These are phyloP conservation scores for Nomada fabriciana DNA, from an alignment of 2,888 invertebrate genomes.

Conservation along the genomic window DNA sequence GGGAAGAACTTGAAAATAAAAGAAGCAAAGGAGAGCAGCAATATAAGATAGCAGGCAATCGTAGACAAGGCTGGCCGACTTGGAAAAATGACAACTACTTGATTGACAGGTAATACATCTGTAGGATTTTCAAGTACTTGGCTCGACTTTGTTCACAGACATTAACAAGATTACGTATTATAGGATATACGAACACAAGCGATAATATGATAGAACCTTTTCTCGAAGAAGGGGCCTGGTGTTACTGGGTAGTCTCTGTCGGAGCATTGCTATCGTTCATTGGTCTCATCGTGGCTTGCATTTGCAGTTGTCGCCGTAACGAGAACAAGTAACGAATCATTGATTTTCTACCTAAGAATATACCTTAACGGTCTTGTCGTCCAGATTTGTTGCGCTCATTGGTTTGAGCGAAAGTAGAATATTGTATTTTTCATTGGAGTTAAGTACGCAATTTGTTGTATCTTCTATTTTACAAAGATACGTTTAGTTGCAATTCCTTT, in stretches of 20 bases:
- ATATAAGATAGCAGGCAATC: not conserved
- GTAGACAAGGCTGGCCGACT: not conserved
- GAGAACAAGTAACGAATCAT: slow-evolving; percentile 89
- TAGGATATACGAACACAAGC: slow-evolving; percentile 28
- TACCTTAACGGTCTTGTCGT: not conserved
- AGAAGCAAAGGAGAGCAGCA: no score
- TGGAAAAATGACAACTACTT: slow-evolving; percentile 49
- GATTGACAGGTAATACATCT: slow-evolving; percentile 38
- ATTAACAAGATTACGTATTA: not conserved
- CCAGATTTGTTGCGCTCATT: not conserved
- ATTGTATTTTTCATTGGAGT: not conserved
- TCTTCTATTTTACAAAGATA: not conserved
- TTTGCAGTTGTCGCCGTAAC: slow-evolving; percentile 91
- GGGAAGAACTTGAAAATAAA: not conserved
- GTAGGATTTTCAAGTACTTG: not conserved
- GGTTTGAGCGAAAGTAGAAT: not conserved
- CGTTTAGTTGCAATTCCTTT: slow-evolving; percentile 35
- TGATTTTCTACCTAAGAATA: not conserved
- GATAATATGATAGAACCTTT: slow-evolving; percentile 79
- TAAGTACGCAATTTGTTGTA: not conserved
- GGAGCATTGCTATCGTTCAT: slow-evolving; percentile 85
- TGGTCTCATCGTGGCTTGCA: slow-evolving; percentile 88
- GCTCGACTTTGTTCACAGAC: not conserved
- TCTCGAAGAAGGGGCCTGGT: slow-evolving; percentile 79
- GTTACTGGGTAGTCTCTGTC: slow-evolving; percentile 81